Percentiles rank a stretch among this genome's conserved stretches.
These are phyloP conservation scores for Ctenochaetus hawaiiensis DNA, from an alignment of 2,797 vertebrate genomes.

Conservation along the genomic window DNA sequence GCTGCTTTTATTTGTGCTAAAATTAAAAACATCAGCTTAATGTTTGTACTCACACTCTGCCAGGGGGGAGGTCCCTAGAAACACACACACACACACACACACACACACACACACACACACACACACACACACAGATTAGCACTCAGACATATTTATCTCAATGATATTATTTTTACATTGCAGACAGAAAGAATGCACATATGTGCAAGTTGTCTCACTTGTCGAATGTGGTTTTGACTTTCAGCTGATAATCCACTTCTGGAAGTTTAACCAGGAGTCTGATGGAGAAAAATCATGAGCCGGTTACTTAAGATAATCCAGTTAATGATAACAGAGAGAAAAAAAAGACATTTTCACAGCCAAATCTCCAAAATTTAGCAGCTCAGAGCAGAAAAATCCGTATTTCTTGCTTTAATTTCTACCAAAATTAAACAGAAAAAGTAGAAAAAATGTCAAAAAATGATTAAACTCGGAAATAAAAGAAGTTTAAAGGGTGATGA, in stretches of 20 bases:
- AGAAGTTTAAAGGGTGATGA: too few relatives aligned
- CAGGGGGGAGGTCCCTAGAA: conserved; percentile 85
- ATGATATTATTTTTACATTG: not conserved
- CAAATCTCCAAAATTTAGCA: too few relatives aligned
- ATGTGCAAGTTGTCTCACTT: conserved; percentile 83
- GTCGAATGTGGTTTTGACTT: conserved; percentile 97
- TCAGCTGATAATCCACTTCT: conserved; percentile 97
- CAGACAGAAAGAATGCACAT: not conserved
- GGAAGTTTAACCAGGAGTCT: conserved; percentile 96
- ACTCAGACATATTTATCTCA: not conserved
- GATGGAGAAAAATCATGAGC: conserved; percentile 48
- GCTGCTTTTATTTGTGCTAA: conserved; percentile 25
- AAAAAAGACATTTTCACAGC: too few relatives aligned
- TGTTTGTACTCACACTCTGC: conserved; percentile 87
- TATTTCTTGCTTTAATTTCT: too few relatives aligned
- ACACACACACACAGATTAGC: not conserved
- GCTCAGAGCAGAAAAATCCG: too few relatives aligned
- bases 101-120: not conserved
- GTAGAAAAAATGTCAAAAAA: too few relatives aligned
- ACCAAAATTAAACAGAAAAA: too few relatives aligned
- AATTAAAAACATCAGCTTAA: conserved; percentile 37
- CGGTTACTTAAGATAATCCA: not conserved
- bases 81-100: conserved; percentile 49
- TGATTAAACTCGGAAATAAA: too few relatives aligned
- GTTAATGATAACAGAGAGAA: too few relatives aligned